These are phyloP conservation scores for Heterodera filipjevi DNA, from an alignment of 2,888 invertebrate species.

Conservation along the genomic window DNA sequence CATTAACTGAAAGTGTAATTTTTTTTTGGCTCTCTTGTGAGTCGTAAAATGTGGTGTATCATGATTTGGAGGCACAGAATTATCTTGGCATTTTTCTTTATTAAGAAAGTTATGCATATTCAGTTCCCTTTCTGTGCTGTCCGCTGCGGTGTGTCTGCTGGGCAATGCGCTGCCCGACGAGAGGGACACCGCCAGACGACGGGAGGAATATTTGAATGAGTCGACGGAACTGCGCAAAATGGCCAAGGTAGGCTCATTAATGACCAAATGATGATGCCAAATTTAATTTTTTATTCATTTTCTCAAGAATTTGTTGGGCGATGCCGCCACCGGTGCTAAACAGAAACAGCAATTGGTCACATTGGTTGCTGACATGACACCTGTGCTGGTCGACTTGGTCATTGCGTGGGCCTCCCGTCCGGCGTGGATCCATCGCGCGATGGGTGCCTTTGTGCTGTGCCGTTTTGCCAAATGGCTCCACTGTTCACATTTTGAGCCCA, in stretches of 20 bases:
- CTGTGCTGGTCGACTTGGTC: background rate
- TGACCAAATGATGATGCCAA: background rate
- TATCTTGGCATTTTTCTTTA: background rate
- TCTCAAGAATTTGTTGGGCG: background rate
- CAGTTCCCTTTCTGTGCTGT: background rate
- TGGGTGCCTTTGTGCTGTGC: background rate
- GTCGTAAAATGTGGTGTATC: too few species aligned
- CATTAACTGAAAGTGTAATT: too few species aligned
- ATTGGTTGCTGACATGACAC: background rate
- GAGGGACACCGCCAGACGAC: background rate
- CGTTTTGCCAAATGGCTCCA: background rate
- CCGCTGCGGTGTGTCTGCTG: background rate
- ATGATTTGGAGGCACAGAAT: too few species aligned
- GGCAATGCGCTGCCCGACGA: background rate
- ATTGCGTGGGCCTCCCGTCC: background rate
- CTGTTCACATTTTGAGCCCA: background rate
- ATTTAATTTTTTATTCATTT: too few species aligned
- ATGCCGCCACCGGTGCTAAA: background rate
- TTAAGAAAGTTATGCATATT: background rate
- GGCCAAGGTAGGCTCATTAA: background rate
- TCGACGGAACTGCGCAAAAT: conserved; percentile 1
- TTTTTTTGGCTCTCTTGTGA: too few species aligned
- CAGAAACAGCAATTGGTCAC: background rate
- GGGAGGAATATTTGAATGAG: background rate
- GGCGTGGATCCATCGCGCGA: background rate